Base-by-base conservation (phyloP, 1,140 invertebrate genomes). In the Belonocnema kinseyi region DNA sequence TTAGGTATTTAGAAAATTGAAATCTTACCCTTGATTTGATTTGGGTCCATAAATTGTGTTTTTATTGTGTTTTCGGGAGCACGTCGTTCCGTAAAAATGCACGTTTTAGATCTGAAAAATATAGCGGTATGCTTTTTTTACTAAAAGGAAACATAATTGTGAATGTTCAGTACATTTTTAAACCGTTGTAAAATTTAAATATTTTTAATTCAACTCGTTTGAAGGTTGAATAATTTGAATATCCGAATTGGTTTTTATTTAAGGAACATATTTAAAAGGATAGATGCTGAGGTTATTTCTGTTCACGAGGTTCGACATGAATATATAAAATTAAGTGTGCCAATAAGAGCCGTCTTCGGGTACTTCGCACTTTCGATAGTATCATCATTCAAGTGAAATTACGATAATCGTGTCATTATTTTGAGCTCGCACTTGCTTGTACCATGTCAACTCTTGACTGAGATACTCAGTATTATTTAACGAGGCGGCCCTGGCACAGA, bases 381-480 rank as follows among this genome's bases (percentile, higher is more conserved):
- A 54, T 54, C 17, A 54, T 54, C 11, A 54, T 54, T 54, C 53
- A 54, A 54, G 8, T n/a, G 17, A 54, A 54, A 54, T 54, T 54
- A 54, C 53, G 53, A 54, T 54, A 54, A 54, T 17, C 17, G 16
- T 19, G 53, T 54, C 53, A 54, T 19, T 19, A 19, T 19, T 58
- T 56, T 26, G 56, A 58, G 19, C 12, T 58, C 12, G 33, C 12
- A n/a, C 26, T 75, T 61, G 76, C 77, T 75, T 78, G 77, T 78
- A 78, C 7, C 52, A 14, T 66, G 73, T 78, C 77, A 75, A 72
- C n/a, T 17, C 52, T 33, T 53, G 40, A 70, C 73, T 50, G 54
- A 78, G 73, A 78, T 73, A 74, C 17, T 19, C 58, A 54, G 74
- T 26, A 58, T 75, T 40, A 76, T 71, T 76, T 71, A 76, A 71